Evolutionary conservation across 2,888 invertebrate species (phyloP), one percentile per base, ranked within the genome.

Genomic region (Diarsia mendica): DNA sequence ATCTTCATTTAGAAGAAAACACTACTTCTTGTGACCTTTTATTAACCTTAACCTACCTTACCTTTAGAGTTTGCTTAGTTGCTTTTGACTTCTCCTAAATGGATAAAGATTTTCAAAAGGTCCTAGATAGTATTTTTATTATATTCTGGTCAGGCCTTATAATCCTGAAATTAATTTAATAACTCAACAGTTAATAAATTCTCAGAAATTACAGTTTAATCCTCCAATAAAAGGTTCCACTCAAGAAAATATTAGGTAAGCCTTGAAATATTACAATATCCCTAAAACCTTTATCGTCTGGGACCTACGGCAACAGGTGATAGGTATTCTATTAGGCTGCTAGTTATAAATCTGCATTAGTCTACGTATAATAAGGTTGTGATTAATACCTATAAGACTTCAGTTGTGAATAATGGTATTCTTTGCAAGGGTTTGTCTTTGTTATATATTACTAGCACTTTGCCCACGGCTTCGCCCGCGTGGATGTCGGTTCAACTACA

Each of bases 301-400:
- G 20, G 13, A 15, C n/a, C 46, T 15, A 39, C 2, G 10, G 73
- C 13, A 23, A 20, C n/a, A 39, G 0, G 18, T 23, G 33, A 28
- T 48, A 39, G 6, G 39, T 39, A 15, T 66, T 67, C 5, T 70
- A 72, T 23, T n/a, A 72, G 46, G 20, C 33, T 55, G 10, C 23
- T 20, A 20, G 75, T 18, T 13, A 48, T 39, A 49, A 72, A 71
- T 73, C 46, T n/a, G 11, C 3, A 55, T 55, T 39, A 23, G 20
- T 39, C 15, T 33, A 18, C 20, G 15, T 39, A 48, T 55, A 15
- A 63, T 15, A 58, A 13, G 9, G 5, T 49, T 18, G 44, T 4
- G 9, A 73, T 28, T n/a, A 18, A 28, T 9, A 18, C 28, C 8
- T 8, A 53, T 5, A 55, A 55, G 9, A 15, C 49, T 49, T 3